Conservation (phyloP, 92 coral and sea anemone genomes). For the Paramuricea clavata region DNA sequence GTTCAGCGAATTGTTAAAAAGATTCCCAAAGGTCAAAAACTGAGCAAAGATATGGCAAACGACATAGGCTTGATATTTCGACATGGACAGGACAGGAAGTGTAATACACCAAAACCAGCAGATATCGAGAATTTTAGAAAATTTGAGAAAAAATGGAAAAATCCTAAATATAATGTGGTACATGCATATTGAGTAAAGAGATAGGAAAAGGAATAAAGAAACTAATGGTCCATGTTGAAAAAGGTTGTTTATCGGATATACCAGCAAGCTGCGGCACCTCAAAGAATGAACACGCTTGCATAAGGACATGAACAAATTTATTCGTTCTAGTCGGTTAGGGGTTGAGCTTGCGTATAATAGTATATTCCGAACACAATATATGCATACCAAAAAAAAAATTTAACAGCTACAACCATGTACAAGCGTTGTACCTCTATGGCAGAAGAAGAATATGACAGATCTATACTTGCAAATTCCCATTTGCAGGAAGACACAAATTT, state of each 20-base stretch:
- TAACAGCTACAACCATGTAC: too few relatives aligned
- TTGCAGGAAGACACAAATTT: too few relatives aligned
- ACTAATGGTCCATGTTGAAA: conserved; percentile 4
- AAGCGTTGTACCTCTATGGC: too few relatives aligned
- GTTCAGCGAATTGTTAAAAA: conserved; percentile 32
- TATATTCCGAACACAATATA: too few relatives aligned
- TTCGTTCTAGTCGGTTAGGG: not conserved
- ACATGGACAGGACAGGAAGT: conserved; percentile 32
- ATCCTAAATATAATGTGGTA: conserved; percentile 12
- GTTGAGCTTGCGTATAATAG: not conserved
- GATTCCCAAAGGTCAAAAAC: not conserved
- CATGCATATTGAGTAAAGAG: conserved; percentile 6
- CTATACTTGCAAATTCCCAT: too few relatives aligned
- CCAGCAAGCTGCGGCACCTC: conserved; percentile 1
- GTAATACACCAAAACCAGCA: conserved; percentile 43
- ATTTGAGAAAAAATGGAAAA: conserved; percentile 52
- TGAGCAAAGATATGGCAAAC: conserved; percentile 33
- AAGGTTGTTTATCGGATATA: conserved; percentile 27
- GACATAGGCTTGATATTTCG: conserved; percentile 54
- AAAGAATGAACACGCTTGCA: not conserved
- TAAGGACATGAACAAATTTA: conserved; percentile 13
- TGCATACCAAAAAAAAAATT: too few relatives aligned
- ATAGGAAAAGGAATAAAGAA: conserved; percentile 28
- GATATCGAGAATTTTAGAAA: conserved; percentile 38
- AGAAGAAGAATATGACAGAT: too few relatives aligned